Base-by-base conservation (phyloP, 1,140 invertebrate genomes). In the Chelonus insularis region DNA sequence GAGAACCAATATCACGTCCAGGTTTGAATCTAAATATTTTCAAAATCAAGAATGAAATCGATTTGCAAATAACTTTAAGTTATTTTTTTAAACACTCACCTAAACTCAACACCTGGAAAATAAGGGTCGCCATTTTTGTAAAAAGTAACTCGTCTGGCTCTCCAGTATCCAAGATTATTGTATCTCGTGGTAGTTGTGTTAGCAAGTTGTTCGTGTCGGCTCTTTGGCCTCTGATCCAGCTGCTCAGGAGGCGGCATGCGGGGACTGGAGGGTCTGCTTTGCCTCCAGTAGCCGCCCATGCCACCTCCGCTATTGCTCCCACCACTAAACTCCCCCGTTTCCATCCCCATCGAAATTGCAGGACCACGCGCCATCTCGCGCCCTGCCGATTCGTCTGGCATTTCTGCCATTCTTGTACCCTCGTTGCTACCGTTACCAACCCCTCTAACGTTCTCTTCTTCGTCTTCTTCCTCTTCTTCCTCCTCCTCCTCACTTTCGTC, bases 91-190 rank as follows among this genome's bases (percentile, higher is more conserved):
- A n/a, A n/a, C n/a, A 36, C 64, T 70, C 59, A 81, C 80, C 93
- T 88, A 71, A 94, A 90, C 75, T 94, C 92, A 14, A 95, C 86
- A 0, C 94, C 93, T 37, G 92, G 92, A 77, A 91, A 94, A 74
- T 95, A 94, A 0, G 91, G 90, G 77, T 97, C 94, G 3, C 95
- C 95, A 86, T 97, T 98, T 72, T 91, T 89, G 79, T 92, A 97
- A 78, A 97, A 96, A 0, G 91, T 89, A 34, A 97, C 91, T 18
- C 93, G 82, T 55, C 90, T 84, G 0, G 93, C 93, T 64, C 91
- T 87, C 91, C 92, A 95, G 70, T 92, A 93, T 39, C 90, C 91
- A 34, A 93, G 84, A 76, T 93, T 91, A 58, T 87, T 88, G 76
- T 92, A 92, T 59, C 88, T 84, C 61, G 87, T 66, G 18, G 64